These are phyloP conservation scores for Smutsia temminckii DNA, from an alignment of 2,797 vertebrate species.

Conservation along the genomic window DNA sequence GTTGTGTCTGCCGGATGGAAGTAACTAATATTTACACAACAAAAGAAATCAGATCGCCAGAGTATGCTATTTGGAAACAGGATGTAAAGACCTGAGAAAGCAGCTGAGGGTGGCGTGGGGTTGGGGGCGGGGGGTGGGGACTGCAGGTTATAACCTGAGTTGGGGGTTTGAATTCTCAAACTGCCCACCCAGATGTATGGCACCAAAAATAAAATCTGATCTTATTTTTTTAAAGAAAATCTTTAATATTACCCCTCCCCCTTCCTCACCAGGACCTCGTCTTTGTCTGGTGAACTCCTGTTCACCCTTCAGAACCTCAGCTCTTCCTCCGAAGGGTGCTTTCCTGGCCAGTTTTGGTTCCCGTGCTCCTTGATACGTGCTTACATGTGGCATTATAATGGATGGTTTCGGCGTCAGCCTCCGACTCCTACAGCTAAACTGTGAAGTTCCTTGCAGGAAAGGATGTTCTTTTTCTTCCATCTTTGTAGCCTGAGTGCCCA, in stretches of 20 bases:
- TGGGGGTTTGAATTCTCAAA: not conserved
- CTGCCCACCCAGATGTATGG: accelerated
- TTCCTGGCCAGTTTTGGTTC: no score
- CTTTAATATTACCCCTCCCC: accelerated
- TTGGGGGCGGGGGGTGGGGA: not conserved
- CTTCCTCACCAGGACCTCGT: not conserved
- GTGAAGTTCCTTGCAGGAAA: not conserved
- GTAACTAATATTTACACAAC: not conserved
- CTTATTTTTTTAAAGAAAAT: not conserved
- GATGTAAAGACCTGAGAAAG: not conserved
- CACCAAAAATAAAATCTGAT: not conserved
- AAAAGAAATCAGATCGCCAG: not conserved
- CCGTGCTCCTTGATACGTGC: accelerated
- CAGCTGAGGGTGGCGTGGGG: not conserved
- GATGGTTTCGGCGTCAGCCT: not conserved
- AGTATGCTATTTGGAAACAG: not conserved
- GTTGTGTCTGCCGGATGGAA: accelerated
- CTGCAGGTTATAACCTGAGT: accelerated
- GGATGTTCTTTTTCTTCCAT: accelerated
- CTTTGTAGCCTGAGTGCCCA: not conserved
- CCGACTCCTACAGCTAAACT: no score
- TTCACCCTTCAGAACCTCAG: not conserved
- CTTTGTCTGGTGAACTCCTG: not conserved
- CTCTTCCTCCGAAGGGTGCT: not conserved
- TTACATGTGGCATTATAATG: accelerated